Conservation (phyloP, 2,113 vertebrate species). For the Oncorhynchus clarkii region DNA sequence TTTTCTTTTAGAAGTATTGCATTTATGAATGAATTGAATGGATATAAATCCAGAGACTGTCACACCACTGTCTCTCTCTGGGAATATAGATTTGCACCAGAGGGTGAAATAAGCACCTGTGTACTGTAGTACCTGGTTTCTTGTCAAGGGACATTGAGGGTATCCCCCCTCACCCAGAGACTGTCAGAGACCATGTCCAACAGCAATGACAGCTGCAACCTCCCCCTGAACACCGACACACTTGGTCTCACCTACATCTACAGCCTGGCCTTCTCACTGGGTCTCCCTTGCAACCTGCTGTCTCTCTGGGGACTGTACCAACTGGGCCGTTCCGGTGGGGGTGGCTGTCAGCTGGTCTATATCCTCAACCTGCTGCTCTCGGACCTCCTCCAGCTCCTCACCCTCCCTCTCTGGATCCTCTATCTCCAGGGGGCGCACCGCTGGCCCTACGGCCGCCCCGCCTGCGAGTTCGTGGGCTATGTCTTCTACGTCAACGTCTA, state of each 20-base stretch:
- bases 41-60: not conserved
- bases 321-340: slow-evolving; percentile 61
- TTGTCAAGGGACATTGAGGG: not conserved
- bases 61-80: not conserved
- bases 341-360: slow-evolving; percentile 72
- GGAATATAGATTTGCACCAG: not conserved
- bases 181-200: slow-evolving; percentile 53
- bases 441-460: slow-evolving; percentile 52
- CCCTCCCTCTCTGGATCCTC: slow-evolving; percentile 74
- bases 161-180: not conserved
- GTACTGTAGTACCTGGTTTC: not conserved
- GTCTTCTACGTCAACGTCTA: slow-evolving; percentile 76
- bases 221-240: slow-evolving; percentile 67
- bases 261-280: slow-evolving; percentile 67
- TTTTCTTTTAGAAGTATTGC: not conserved
- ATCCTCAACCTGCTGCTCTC: slow-evolving; percentile 75
- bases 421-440: slow-evolving; percentile 59
- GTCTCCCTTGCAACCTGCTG: slow-evolving; percentile 72
- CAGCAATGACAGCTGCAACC: slow-evolving; percentile 65
- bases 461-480: slow-evolving; percentile 67
- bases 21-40: not conserved
- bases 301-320: slow-evolving; percentile 76
- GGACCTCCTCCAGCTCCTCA: slow-evolving; percentile 74
- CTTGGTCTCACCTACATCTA: slow-evolving; percentile 75
- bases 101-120: not conserved